Base-by-base conservation (phyloP, 2,797 vertebrate genomes). In the Epinephelus awoara region DNA sequence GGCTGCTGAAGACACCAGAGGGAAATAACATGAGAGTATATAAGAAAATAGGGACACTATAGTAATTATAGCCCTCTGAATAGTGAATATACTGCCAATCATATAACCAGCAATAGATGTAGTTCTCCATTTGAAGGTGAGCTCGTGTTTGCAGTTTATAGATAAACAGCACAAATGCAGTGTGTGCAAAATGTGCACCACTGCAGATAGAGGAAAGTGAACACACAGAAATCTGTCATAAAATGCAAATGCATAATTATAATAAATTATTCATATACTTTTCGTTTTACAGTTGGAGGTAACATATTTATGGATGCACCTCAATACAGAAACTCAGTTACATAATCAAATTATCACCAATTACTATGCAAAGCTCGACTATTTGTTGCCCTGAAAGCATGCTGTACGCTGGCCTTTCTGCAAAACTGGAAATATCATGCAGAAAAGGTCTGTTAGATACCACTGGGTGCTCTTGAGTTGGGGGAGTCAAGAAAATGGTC, bases 191-290 rank as follows among this genome's bases (percentile, higher is more conserved):
- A 72, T 67, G 29, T 77, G 23, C 27, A 66, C 74, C 12, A 58
- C 42, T 66, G 58, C 23, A 80, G 25, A 66, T 21, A 34, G 62
- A 66, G 40, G 18, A 74, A 49, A 38, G 29, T 34, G 27, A 44
- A 34, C 5, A 40, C 56, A 71, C 54, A 63, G 34, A 34, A 70
- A 62, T 68, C 11, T 77, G 19, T 52, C 29, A 64, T 67, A 56
- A 57, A 67, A 78, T 79, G 64, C 46, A 77, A 83, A 84, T 67
- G 25, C 3, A 1, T 46, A 50, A 65, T 44, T 42, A 42, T 1
- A 42, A 19, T 71, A 59, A 78, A 83, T 83, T 68, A 83, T 87
- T 78, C 21, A 83, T 83, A 29, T 21, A 42, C 49, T 79, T 13
- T 68, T 73, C 3, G 67, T 81, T 75, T 21, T 59, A 72, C 61